Evolutionary conservation across 2,797 vertebrate species (phyloP).

Genomic region (Pseudocheirus occidentalis): DNA sequence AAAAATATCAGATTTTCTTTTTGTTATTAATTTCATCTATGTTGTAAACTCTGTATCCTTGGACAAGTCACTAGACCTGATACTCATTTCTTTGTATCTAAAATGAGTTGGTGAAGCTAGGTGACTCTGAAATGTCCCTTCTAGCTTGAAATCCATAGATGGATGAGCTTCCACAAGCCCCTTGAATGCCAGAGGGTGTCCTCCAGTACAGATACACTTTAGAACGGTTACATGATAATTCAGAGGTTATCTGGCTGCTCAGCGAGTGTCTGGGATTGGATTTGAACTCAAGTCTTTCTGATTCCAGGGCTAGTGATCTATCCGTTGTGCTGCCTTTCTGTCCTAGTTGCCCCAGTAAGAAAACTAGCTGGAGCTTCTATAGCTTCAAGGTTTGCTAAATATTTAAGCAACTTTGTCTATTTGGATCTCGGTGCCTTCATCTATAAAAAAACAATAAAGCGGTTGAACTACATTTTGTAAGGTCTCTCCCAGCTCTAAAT

Average conservation of each 20-base stretch:
- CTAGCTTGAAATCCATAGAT: neutral
- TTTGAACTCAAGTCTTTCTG: neutral
- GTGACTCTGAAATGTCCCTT: neutral
- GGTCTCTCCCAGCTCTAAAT: neutral
- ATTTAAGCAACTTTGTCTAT: neutral
- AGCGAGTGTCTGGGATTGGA: neutral
- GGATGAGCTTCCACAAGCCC: neutral
- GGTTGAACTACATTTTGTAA: neutral
- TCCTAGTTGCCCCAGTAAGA: neutral
- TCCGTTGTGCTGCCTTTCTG: neutral
- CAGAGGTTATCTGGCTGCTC: neutral
- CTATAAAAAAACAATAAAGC: neutral
- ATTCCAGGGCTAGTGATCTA: neutral
- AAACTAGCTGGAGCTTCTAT: neutral
- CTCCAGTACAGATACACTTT: neutral
- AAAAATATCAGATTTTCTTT: neutral
- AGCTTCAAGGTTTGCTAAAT: neutral
- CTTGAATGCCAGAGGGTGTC: neutral
- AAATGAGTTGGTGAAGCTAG: neutral
- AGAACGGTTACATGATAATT: neutral
- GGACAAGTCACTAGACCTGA: neutral
- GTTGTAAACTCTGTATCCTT: neutral
- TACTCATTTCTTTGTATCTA: neutral
- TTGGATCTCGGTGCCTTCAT: neutral
- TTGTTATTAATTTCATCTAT: neutral